A percentile compares a stretch with the other conserved stretches of the same genome.
Conservation (phyloP, 2,797 vertebrate species). For the Lindbergichthys nudifrons region DNA sequence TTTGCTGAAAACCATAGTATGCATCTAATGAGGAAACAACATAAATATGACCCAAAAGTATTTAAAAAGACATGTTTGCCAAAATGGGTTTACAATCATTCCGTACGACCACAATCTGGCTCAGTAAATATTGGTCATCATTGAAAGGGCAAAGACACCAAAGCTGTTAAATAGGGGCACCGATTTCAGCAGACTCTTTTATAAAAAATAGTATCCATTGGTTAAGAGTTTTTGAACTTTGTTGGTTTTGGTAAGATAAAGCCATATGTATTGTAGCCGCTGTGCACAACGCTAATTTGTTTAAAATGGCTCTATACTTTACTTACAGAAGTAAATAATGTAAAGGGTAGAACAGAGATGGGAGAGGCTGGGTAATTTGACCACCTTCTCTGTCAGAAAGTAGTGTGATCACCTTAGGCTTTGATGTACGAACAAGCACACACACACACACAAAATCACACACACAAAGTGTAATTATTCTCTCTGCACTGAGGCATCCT, state of each 20-base stretch:
- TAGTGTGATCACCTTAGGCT: constrained; percentile 29
- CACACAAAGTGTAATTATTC: constrained; percentile 10
- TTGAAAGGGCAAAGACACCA: too few relatives aligned
- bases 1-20: too few relatives aligned
- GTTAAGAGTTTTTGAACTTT: neutral
- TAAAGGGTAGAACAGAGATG: constrained; percentile 1
- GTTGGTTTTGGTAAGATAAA: too few relatives aligned
- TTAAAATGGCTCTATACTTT: neutral
- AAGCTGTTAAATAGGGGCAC: too few relatives aligned
- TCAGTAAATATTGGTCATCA: too few relatives aligned
- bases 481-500: constrained; percentile 28
- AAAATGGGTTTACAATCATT: too few relatives aligned
- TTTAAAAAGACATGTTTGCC: too few relatives aligned
- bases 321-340: neutral
- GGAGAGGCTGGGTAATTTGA: constrained; percentile 20
- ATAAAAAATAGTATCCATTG: neutral
- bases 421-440: constrained; percentile 39
- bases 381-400: constrained; percentile 40
- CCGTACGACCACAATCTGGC: too few relatives aligned
- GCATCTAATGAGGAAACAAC: too few relatives aligned
- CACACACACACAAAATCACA: neutral
- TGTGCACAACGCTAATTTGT: neutral
- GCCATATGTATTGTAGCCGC: neutral
- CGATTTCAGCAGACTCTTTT: too few relatives aligned
- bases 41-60: too few relatives aligned